Base-by-base conservation (phyloP, 2,888 invertebrate species). In the Pachydiplax longipennis region DNA sequence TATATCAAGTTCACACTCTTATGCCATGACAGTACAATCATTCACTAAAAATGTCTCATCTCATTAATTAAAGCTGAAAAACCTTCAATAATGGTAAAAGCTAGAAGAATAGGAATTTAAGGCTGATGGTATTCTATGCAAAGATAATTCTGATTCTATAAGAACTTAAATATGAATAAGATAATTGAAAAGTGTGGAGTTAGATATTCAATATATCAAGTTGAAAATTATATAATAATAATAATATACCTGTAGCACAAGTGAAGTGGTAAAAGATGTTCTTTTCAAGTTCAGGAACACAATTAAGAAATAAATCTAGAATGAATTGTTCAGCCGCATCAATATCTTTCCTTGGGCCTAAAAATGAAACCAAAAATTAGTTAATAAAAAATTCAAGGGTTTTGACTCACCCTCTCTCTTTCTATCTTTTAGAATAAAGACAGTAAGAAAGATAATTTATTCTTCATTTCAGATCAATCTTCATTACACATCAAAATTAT, bases 231-330 rank as follows among this genome's bases (percentile, higher is more conserved):
- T n/a, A n/a, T n/a, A n/a, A n/a, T n/a, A 73, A 1, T 22, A 10
- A 65, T 15, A 3, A 37, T 37, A 37, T 87, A 87, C 87, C 87
- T 87, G 87, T 87, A 2, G 87, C 87, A 65, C 87, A 87, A 58
- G 87, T 87, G 87, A 87, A 87, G 87, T 87, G 87, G 61, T 61
- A 87, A 37, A 61, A 87, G 37, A 87, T 87, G n/a, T 12, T 87
- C 35, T n/a, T 87, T 40, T 87, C 61, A 22, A 61, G 37, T 58
- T 87, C 61, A 18, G 87, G 61, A 87, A 37, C 37, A 37, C 87
- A 87, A 22, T 58, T 37, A 40, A 87, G 61, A 87, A 87, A 87
- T 37, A 87, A 37, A 15, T 87, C 61, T 40, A 87, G 61, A n/a
- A 87, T 61, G 87, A 87, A 87, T 87, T 87, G 65, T 37, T 61